A percentile compares a stretch with the other conserved stretches of the same genome.
Evolutionary conservation across 2,888 invertebrate genomes (phyloP).

Genomic region (Melipona bicolor): DNA sequence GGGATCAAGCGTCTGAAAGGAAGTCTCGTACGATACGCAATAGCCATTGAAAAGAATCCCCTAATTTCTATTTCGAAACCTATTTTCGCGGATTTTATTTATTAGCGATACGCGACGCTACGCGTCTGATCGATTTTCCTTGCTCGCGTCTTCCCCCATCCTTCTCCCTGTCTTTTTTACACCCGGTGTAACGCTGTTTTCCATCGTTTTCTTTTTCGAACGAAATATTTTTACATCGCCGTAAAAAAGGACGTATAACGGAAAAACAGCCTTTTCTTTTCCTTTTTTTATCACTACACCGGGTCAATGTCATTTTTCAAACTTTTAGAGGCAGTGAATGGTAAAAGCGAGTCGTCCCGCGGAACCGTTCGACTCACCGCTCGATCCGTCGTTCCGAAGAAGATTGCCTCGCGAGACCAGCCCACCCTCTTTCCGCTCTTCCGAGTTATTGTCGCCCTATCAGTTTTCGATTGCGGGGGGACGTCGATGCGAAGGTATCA

Average conservation of each 20-base stretch:
- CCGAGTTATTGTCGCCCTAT: neutral
- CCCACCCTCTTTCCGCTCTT: too few species aligned
- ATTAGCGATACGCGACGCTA: conserved; percentile 12
- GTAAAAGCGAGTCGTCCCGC: conserved; percentile 12
- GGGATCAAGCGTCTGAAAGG: neutral
- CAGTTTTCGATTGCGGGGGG: neutral
- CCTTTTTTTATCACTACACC: conserved; percentile 28
- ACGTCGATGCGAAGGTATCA: conserved; percentile 6
- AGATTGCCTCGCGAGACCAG: neutral
- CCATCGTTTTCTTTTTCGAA: conserved; percentile 55
- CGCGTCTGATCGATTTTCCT: conserved; percentile 49
- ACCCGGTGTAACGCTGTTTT: conserved; percentile 11
- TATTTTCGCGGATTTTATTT: conserved; percentile 17
- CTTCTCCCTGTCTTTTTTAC: neutral
- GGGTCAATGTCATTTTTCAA: conserved; percentile 39
- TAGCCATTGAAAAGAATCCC: neutral
- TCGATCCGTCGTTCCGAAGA: neutral
- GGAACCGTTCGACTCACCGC: conserved; percentile 1
- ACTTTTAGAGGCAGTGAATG: conserved; percentile 47
- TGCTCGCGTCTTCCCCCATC: neutral
- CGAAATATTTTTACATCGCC: conserved; percentile 48
- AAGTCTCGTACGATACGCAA: neutral
- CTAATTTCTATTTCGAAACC: neutral
- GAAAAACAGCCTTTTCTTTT: conserved; percentile 1
- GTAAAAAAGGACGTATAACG: conserved; percentile 41